These are phyloP conservation scores for Melinaea marsaeus DNA, from an alignment of 2,888 invertebrate species.

Conservation along the genomic window DNA sequence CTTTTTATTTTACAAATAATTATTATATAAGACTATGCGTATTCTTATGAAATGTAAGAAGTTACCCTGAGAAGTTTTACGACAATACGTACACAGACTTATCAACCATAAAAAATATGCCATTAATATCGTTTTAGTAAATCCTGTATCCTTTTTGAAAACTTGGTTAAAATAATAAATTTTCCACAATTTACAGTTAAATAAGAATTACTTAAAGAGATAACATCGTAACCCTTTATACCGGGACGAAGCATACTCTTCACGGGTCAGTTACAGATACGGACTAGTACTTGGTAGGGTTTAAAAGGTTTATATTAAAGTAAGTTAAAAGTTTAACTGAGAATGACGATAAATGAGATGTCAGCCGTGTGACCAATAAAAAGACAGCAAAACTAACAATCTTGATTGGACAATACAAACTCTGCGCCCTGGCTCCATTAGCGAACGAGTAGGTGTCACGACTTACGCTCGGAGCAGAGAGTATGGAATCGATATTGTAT, in stretches of 20 bases:
- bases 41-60: too few species aligned
- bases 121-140: too few species aligned
- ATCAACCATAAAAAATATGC: too few species aligned
- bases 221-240: not conserved
- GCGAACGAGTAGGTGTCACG: constrained; percentile 73
- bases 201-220: not conserved
- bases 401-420: constrained; percentile 71
- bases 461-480: constrained; percentile 43
- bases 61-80: too few species aligned
- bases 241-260: not conserved
- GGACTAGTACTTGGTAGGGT: constrained; percentile 5
- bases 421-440: constrained; percentile 66
- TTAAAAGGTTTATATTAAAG: constrained; percentile 6
- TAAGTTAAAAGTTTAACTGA: constrained; percentile 18
- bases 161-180: too few species aligned
- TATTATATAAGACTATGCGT: too few species aligned
- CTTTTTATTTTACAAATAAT: too few species aligned
- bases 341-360: constrained; percentile 43
- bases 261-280: constrained; percentile 1
- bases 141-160: too few species aligned
- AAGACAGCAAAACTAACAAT: constrained; percentile 52
- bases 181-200: too few species aligned
- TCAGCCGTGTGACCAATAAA: constrained; percentile 52
- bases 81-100: too few species aligned
- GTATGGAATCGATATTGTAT: not conserved